Evolutionary conservation across 92 coral and sea anemone species (phyloP), one percentile per base, ranked within the genome.

Genomic region (Zoanthus sansibaricus): DNA sequence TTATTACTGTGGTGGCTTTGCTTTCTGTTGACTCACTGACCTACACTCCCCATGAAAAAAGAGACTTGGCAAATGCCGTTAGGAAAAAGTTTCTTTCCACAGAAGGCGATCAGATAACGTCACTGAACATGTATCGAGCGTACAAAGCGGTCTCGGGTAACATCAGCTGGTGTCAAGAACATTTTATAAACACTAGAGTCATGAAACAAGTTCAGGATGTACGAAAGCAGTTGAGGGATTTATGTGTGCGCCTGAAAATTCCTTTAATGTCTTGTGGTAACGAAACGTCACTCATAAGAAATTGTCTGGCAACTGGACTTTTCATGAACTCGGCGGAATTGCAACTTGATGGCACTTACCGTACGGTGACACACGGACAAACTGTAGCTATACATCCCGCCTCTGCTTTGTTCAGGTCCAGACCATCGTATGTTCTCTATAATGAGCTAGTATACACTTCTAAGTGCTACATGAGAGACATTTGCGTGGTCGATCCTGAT

Each of bases 251-350:
- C 73, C 77, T 95, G 44, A 94, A 89, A 54, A 91, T 97, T 9
- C 88, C 92, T n/a, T 83, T 97, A 61, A 83, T 85, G 72, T 93
- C 97, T 11, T 93, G 99, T 52, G 95, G 97, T 56, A 97, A 94
- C 75, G 99, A 97, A 44, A 95, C 96, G 6, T 90, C 83, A 21
- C 77, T 72, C 16, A 91, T 97, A 55, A 89, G 99, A 69, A 94
- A 92, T 79, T 93, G 98, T 91, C 62, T 97, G 11, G 91, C 96
- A 12, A 76, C 91, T 31, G 99, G 99, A 11, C 64, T 97, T 72
- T 97, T 97, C 76, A 89, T 95, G 96, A 97, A 97, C 83, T 90
- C 98, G 11, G 99, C 99, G 1, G 98, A 97, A 88, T 88, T 93
- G 5, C 99, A 97, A 67, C 91, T 92, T n/a, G 98, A 97, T 52